Conservation (phyloP, 2,797 vertebrate species). For the Buphagus erythrorhynchus region DNA sequence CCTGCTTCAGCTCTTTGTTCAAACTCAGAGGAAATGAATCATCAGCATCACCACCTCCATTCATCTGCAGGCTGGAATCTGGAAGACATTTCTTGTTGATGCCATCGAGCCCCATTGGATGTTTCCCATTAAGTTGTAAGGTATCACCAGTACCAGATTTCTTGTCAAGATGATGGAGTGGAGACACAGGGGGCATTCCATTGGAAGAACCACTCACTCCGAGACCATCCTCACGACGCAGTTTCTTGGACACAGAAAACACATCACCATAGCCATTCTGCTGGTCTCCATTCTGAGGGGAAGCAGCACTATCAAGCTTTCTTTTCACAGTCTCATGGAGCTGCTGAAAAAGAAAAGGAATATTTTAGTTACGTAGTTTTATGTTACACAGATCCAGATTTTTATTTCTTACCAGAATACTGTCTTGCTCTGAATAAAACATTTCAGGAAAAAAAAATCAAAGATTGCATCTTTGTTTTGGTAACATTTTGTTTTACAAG, state of each 20-base stretch:
- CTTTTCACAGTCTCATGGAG: constrained; percentile 95
- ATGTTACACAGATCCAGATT: not conserved
- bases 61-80: constrained; percentile 69
- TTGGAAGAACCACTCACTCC: constrained; percentile 82
- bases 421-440: not conserved
- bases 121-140: constrained; percentile 82
- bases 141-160: constrained; percentile 81
- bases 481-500: not conserved
- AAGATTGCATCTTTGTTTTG: not conserved
- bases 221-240: constrained; percentile 83
- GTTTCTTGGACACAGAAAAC: constrained; percentile 89
- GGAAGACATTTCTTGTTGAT: constrained; percentile 79
- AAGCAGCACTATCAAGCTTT: constrained; percentile 87
- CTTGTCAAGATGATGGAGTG: constrained; percentile 85
- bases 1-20: constrained; percentile 94
- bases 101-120: constrained; percentile 71
- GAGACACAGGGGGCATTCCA: constrained; percentile 81
- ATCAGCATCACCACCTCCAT: constrained; percentile 76
- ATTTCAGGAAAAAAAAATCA: not conserved
- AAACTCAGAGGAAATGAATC: constrained; percentile 82
- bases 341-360: constrained; percentile 74
- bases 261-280: constrained; percentile 89
- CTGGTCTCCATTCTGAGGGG: constrained; percentile 88
- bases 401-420: not conserved
- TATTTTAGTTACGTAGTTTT: not conserved